A percentile compares a stretch with the other conserved stretches of the same genome.
These are phyloP conservation scores for Eilema griseolum DNA, from an alignment of 2,888 invertebrate species.

Conservation along the genomic window DNA sequence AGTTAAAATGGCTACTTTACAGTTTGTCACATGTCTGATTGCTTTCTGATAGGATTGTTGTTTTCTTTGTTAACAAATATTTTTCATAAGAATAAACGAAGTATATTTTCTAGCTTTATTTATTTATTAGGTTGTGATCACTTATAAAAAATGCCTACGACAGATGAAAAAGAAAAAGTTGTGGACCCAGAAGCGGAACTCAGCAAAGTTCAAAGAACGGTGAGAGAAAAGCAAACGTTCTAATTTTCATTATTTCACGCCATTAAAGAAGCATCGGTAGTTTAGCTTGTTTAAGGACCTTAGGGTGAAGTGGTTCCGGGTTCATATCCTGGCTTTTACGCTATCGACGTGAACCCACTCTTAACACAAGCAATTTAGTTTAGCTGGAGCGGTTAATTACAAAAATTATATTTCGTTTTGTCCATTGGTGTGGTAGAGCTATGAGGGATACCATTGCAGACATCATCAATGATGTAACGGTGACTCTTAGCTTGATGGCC, in stretches of 20 bases:
- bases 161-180: slow-evolving; percentile 68
- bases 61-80: slow-evolving; percentile 13
- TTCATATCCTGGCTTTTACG: no score
- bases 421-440: no score
- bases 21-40: not conserved
- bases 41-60: slow-evolving; percentile 11
- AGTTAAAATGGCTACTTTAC: slow-evolving; percentile 2
- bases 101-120: slow-evolving; percentile 13
- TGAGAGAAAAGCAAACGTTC: slow-evolving; percentile 50
- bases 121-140: slow-evolving; percentile 12
- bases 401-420: no score
- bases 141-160: slow-evolving; percentile 66
- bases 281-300: no score
- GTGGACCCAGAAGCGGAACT: slow-evolving; percentile 79
- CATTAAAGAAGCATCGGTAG: no score
- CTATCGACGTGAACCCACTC: no score
- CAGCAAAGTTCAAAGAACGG: slow-evolving; percentile 79
- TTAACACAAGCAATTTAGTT: no score
- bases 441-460: no score
- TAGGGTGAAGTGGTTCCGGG: no score
- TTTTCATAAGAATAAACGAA: slow-evolving; percentile 13
- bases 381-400: no score
- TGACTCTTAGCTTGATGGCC: no score
- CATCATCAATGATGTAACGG: no score
- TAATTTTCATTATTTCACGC: not conserved